A percentile compares a stretch with the other conserved stretches of the same genome.
Conservation (phyloP, 2,113 vertebrate species). For the Propithecus coquereli region DNA sequence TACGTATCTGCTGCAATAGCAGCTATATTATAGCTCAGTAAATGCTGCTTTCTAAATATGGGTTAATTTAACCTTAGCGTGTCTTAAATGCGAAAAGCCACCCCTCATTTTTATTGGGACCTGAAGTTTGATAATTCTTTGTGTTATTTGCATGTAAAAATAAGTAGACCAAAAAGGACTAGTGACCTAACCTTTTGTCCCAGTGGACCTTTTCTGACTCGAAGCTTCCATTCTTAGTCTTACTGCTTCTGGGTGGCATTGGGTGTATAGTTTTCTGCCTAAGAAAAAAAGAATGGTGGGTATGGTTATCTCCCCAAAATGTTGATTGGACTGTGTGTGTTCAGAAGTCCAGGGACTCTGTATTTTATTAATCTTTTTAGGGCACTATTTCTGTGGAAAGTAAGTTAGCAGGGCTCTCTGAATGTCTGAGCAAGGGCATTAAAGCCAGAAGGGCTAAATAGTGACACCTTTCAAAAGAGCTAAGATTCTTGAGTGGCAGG, state of each 20-base stretch:
- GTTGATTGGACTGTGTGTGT: not conserved
- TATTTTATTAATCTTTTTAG: constrained; percentile 15
- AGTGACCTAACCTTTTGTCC: not conserved
- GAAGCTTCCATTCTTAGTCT: not conserved
- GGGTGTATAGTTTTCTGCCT: not conserved
- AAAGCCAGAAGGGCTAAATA: not conserved
- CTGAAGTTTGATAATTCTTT: not conserved
- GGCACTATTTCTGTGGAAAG: not conserved
- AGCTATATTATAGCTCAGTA: not conserved
- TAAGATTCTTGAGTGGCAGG: not conserved
- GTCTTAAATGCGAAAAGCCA: not conserved
- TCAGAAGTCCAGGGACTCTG: not conserved
- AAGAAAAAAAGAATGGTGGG: not conserved
- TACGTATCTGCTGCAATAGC: not conserved
- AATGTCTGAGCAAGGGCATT: not conserved
- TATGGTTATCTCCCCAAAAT: not conserved
- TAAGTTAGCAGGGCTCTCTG: not conserved
- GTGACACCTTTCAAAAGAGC: not conserved
- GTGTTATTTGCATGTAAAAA: not conserved
- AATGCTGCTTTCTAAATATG: not conserved
- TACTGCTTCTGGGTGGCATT: not conserved
- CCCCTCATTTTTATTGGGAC: not conserved
- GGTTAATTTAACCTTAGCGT: not conserved
- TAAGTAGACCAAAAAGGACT: not conserved
- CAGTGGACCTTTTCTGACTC: not conserved